phyloP scores from a whole-genome alignment of 2,888 invertebrate species.

The Andrena fulva region DNA sequence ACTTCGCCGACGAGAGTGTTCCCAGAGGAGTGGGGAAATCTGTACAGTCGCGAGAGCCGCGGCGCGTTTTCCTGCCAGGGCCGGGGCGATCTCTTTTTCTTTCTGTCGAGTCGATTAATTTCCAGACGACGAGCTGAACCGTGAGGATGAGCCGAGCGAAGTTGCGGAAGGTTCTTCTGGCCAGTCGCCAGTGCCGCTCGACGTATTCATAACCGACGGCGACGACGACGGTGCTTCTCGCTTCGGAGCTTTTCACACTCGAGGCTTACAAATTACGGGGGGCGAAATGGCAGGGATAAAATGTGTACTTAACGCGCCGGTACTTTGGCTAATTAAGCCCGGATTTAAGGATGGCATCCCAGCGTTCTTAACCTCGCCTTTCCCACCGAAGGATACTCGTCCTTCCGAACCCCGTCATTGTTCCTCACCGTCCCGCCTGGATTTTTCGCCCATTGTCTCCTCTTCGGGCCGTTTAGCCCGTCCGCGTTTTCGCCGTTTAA shows the following conservation, averaged over 20 bases:
- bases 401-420: slow-evolving; percentile 4
- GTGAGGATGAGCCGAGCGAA: slow-evolving; percentile 33
- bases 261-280: slow-evolving; percentile 57
- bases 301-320: slow-evolving; percentile 53
- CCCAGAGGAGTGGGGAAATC: neutral
- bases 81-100: neutral
- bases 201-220: slow-evolving; percentile 80
- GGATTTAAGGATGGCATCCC: slow-evolving; percentile 45
- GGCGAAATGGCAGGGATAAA: slow-evolving; percentile 56
- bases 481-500: neutral
- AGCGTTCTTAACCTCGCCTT: slow-evolving; percentile 7
- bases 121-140: neutral
- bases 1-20: too few species aligned
- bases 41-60: neutral
- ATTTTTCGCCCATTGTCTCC: slow-evolving; percentile 16
- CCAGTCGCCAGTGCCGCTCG: slow-evolving; percentile 76
- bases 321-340: slow-evolving; percentile 63
- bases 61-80: slow-evolving; percentile 7
- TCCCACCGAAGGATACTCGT: slow-evolving; percentile 17
- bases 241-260: slow-evolving; percentile 58
- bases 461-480: neutral
- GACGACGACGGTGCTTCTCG: slow-evolving; percentile 67
- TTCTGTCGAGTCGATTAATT: slow-evolving; percentile 31
- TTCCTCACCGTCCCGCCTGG: neutral
- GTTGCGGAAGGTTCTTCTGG: slow-evolving; percentile 68